A percentile compares a stretch with the other conserved stretches of the same genome.
Conservation (phyloP, 1,140 invertebrate species). For the Gryllus bimaculatus region DNA sequence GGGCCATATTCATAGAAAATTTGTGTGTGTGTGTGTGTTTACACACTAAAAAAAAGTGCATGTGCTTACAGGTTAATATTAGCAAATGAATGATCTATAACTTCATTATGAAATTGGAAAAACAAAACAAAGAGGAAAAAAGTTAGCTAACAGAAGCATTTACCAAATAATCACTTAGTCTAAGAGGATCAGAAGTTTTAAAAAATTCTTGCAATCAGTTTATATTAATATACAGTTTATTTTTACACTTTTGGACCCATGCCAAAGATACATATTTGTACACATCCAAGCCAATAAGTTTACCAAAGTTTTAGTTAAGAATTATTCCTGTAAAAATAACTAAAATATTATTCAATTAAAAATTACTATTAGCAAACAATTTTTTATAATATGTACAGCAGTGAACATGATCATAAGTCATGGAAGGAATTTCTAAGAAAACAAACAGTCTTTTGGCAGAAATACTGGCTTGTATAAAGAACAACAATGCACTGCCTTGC, state of each 20-base stretch:
- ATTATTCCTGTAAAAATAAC: background rate
- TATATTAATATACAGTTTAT: slow-evolving; percentile 2
- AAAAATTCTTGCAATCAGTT: background rate
- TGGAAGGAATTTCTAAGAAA: background rate
- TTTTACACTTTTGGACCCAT: background rate
- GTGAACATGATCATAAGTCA: background rate
- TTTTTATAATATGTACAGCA: background rate
- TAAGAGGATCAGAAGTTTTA: too few relatives aligned
- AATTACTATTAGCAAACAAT: background rate
- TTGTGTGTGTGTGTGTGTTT: too few relatives aligned
- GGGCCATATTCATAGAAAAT: too few relatives aligned
- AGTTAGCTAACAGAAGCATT: too few relatives aligned
- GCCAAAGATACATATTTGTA: background rate
- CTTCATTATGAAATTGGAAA: too few relatives aligned
- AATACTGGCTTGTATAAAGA: background rate
- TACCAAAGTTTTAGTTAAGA: background rate
- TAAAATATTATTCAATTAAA: background rate
- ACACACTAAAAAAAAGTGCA: too few relatives aligned
- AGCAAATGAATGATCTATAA: too few relatives aligned
- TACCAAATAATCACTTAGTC: too few relatives aligned
- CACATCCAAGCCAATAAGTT: slow-evolving; percentile 1
- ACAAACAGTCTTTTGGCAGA: background rate
- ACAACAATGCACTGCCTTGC: background rate
- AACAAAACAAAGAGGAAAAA: too few relatives aligned
- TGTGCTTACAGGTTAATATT: too few relatives aligned